phyloP scores from a whole-genome alignment of 1,140 invertebrate species.

The Trypoxylus dichotomus region DNA sequence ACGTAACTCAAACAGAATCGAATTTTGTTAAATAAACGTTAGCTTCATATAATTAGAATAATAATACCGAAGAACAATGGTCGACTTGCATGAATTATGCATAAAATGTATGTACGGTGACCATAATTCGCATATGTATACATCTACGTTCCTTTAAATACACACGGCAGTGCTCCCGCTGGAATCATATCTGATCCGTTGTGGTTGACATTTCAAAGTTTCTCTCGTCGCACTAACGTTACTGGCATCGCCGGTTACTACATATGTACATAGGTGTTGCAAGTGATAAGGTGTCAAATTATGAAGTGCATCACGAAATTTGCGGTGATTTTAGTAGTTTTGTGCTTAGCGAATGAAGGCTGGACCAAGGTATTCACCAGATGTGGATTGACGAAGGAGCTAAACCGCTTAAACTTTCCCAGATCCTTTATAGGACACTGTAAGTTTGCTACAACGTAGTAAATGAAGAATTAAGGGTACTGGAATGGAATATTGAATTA shows the following conservation, averaged over 20 bases:
- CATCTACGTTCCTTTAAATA: neutral
- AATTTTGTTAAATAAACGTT: neutral
- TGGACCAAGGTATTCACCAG: constrained; percentile 56
- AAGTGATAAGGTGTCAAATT: neutral
- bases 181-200: neutral
- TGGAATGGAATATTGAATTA: too few relatives aligned
- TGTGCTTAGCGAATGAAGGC: neutral
- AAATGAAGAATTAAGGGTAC: too few relatives aligned
- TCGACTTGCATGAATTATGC: constrained; percentile 1
- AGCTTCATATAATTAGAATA: neutral
- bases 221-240: neutral
- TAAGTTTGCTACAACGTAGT: constrained; percentile 48
- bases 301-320: constrained; percentile 13
- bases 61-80: neutral
- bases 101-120: neutral
- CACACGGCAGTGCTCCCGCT: neutral
- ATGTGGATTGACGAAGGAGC: constrained; percentile 58
- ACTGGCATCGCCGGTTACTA: neutral
- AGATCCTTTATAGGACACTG: constrained; percentile 60
- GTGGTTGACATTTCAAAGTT: neutral
- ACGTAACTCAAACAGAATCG: neutral
- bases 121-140: neutral
- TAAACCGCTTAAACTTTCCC: constrained; percentile 56
- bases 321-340: neutral
- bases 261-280: neutral